A percentile compares a stretch with the other conserved stretches of the same genome.
Conservation (phyloP, 2,888 invertebrate species). For the Spodoptera exigua region DNA sequence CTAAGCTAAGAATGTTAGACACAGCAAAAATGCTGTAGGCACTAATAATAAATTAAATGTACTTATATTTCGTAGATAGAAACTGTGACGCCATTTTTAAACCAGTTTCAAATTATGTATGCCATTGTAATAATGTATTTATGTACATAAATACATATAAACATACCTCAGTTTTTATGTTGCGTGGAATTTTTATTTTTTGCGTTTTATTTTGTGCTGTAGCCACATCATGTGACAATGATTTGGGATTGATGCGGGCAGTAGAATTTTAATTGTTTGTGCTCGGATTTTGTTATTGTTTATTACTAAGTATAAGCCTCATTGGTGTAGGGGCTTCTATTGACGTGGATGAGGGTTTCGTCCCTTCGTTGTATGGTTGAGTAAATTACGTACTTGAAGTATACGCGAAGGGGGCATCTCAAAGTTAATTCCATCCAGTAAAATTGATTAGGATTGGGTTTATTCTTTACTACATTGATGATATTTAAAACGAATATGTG, state of each 20-base stretch:
- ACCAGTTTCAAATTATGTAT: slow-evolving; percentile 71
- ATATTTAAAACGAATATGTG: no score
- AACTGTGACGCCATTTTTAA: slow-evolving; percentile 65
- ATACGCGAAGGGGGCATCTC: no score
- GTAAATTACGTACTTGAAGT: no score
- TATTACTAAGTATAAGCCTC: no score
- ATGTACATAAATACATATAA: slow-evolving; percentile 69
- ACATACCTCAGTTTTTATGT: slow-evolving; percentile 59
- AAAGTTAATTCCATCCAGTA: no score
- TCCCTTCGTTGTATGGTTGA: no score
- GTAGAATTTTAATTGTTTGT: slow-evolving; percentile 5
- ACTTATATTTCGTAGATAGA: slow-evolving; percentile 56
- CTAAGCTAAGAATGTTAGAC: slow-evolving; percentile 23
- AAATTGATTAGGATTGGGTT: no score
- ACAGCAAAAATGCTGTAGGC: slow-evolving; percentile 43
- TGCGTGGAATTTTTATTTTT: slow-evolving; percentile 62
- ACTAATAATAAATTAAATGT: slow-evolving; percentile 42
- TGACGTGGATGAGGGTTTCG: no score
- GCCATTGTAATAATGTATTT: slow-evolving; percentile 69
- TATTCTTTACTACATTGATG: no score
- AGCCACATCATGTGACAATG: slow-evolving; percentile 37
- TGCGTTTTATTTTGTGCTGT: slow-evolving; percentile 42
- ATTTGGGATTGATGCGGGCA: slow-evolving; percentile 17
- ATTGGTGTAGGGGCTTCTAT: no score
- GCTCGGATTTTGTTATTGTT: slow-evolving; percentile 5